Conservation (phyloP, 2,888 invertebrate genomes). For the Galerucella pusilla region DNA sequence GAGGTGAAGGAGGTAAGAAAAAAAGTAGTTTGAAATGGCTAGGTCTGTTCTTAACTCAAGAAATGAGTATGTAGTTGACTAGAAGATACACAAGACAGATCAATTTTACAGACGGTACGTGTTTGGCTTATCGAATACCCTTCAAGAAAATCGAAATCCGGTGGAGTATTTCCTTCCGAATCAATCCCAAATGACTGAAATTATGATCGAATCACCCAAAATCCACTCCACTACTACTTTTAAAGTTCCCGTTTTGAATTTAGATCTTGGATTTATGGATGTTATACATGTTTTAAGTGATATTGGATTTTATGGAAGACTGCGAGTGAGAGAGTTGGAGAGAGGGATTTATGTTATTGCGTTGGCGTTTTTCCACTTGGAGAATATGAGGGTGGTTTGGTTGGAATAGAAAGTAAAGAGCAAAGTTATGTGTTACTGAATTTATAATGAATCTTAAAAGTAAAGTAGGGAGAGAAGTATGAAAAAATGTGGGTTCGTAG, state of each 20-base stretch:
- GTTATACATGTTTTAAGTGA: conserved; percentile 44
- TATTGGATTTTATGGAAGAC: conserved; percentile 41
- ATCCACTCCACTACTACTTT: conserved; percentile 13
- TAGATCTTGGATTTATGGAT: conserved; percentile 38
- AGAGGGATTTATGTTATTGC: conserved; percentile 34
- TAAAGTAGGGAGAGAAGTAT: not conserved
- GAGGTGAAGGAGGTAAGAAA: too few relatives aligned
- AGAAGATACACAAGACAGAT: not conserved
- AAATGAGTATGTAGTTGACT: too few relatives aligned
- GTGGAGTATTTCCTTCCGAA: not conserved
- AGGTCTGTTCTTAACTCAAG: too few relatives aligned
- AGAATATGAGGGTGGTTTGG: conserved; percentile 26
- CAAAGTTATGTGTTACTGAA: conserved; percentile 32
- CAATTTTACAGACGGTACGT: not conserved
- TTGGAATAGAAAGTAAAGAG: conserved; percentile 23
- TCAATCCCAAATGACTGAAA: not conserved
- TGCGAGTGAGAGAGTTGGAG: conserved; percentile 25
- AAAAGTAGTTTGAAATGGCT: too few relatives aligned
- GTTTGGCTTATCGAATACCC: not conserved
- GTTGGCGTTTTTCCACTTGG: conserved; percentile 32
- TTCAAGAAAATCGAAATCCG: not conserved
- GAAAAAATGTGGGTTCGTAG: not conserved
- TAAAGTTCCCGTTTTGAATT: conserved; percentile 11
- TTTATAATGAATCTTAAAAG: conserved; percentile 30
- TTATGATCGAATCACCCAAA: conserved; percentile 9